These are phyloP conservation scores for Micropoecilia bifurca DNA, from an alignment of 2,797 vertebrate genomes.

Conservation along the genomic window DNA sequence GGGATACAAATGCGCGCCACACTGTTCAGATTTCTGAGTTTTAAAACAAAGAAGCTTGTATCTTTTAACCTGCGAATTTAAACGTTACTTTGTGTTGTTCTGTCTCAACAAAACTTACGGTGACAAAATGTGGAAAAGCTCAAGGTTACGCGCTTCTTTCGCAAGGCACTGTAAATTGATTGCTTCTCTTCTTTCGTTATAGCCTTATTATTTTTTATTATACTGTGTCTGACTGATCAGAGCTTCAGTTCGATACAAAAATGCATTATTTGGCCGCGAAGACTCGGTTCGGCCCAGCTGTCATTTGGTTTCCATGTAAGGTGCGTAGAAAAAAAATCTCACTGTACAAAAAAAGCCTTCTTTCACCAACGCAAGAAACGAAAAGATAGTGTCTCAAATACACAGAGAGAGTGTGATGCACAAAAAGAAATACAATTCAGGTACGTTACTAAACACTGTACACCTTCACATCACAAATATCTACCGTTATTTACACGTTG, in stretches of 20 bases:
- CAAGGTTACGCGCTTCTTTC: not conserved
- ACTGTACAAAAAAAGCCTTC: slow-evolving; percentile 56
- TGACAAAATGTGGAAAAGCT: not conserved
- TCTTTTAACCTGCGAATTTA: not conserved
- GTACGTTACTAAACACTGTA: slow-evolving; percentile 43
- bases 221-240: slow-evolving; percentile 22
- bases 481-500: slow-evolving; percentile 39
- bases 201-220: slow-evolving; percentile 17
- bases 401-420: slow-evolving; percentile 7
- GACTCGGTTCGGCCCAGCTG: slow-evolving; percentile 18
- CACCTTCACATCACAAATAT: slow-evolving; percentile 56
- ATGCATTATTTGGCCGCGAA: slow-evolving; percentile 16
- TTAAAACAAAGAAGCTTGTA: not conserved
- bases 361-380: slow-evolving; percentile 11
- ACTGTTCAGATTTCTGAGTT: not conserved
- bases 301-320: slow-evolving; percentile 72
- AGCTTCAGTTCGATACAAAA: slow-evolving; percentile 5
- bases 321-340: slow-evolving; percentile 64
- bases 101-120: not conserved
- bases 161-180: not conserved
- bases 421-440: slow-evolving; percentile 22
- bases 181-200: slow-evolving; percentile 13
- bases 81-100: not conserved
- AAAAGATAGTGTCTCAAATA: slow-evolving; percentile 10
- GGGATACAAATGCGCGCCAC: not conserved